Evolutionary conservation across 1,140 invertebrate species (phyloP).

Genomic region (Coelopa frigida): DNA sequence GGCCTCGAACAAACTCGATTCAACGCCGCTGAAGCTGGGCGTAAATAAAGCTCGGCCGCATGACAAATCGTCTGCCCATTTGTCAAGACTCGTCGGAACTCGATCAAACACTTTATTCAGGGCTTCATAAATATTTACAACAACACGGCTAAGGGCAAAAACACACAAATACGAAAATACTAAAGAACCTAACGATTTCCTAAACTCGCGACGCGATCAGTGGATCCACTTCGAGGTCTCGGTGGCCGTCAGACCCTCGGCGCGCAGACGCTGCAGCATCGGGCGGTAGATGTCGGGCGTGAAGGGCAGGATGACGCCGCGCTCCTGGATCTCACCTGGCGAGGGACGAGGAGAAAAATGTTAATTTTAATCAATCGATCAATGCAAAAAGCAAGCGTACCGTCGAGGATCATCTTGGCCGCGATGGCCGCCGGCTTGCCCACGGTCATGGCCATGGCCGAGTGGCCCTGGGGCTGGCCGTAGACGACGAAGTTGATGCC

Average conservation of each 20-base stretch:
- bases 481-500: slow-evolving; percentile 92
- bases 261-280: slow-evolving; percentile 72
- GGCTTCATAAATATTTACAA: no score
- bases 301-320: slow-evolving; percentile 87
- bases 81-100: no score
- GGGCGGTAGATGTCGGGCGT: slow-evolving; percentile 85
- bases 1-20: no score
- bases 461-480: slow-evolving; percentile 77
- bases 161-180: background rate
- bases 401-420: slow-evolving; percentile 94
- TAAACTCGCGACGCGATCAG: slow-evolving; percentile 6
- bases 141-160: background rate
- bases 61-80: no score
- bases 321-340: slow-evolving; percentile 94
- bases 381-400: slow-evolving; percentile 18
- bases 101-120: no score
- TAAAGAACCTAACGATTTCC: no score
- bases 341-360: slow-evolving; percentile 25
- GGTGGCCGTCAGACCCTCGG: slow-evolving; percentile 77
- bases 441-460: slow-evolving; percentile 97
- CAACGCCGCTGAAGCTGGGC: no score
- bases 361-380: background rate
- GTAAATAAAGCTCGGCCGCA: no score
- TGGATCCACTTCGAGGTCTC: slow-evolving; percentile 50
- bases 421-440: slow-evolving; percentile 95